Evolutionary conservation across 2,888 invertebrate species (phyloP).

Genomic region (Pachymerium ferrugineum): DNA sequence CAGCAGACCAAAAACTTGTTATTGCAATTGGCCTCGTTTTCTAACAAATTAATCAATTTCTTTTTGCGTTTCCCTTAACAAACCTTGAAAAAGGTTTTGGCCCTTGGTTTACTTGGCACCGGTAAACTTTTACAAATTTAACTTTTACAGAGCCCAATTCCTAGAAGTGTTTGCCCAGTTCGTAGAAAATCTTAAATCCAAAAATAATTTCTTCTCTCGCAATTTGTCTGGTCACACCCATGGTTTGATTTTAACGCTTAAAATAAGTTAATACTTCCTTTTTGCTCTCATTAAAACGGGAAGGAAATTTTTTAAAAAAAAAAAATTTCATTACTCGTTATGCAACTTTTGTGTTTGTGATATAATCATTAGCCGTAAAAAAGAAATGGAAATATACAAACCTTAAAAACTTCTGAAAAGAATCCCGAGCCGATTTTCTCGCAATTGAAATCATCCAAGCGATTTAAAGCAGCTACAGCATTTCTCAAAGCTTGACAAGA

Average conservation of each 20-base stretch:
- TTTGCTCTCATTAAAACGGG: too few relatives aligned
- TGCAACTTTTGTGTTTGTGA: too few relatives aligned
- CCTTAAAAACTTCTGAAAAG: conserved; percentile 97
- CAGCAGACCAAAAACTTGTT: not conserved
- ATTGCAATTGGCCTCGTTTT: not conserved
- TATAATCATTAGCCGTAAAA: not conserved
- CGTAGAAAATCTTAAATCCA: not conserved
- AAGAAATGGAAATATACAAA: conserved; percentile 46
- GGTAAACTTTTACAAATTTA: not conserved
- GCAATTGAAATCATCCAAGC: conserved; percentile 86
- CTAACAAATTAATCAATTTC: too few relatives aligned
- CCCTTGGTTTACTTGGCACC: not conserved
- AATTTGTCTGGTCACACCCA: too few relatives aligned
- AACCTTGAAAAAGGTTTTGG: not conserved
- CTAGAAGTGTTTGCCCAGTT: not conserved
- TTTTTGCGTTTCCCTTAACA: too few relatives aligned
- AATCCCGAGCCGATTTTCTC: conserved; percentile 93
- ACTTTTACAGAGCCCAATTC: too few relatives aligned
- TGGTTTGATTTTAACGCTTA: too few relatives aligned
- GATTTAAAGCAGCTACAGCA: conserved; percentile 84
- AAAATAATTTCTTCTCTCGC: too few relatives aligned
- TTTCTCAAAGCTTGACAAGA: conserved; percentile 86
- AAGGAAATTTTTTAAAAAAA: not conserved
- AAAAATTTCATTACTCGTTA: not conserved
- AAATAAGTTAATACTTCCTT: too few relatives aligned